phyloP scores from a whole-genome alignment of 2,113 vertebrate species.

The Phycodurus eques region DNA sequence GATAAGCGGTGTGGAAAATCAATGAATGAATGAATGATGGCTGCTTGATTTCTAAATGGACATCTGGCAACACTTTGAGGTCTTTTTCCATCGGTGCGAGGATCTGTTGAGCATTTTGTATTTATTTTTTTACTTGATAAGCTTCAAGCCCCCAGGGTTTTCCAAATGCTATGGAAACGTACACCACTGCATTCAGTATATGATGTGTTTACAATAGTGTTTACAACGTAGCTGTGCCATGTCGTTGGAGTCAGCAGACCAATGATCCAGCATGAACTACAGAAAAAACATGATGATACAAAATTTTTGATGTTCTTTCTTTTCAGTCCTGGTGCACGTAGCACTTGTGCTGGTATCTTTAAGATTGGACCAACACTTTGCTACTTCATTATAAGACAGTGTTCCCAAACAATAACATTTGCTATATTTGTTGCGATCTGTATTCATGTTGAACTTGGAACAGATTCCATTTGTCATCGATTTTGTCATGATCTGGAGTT shows the following conservation, averaged over 20 bases:
- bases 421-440: too few species aligned
- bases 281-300: background rate
- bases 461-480: too few species aligned
- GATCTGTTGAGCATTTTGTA: slow-evolving; percentile 45
- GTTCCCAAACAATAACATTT: background rate
- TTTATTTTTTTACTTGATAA: slow-evolving; percentile 25
- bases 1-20: too few species aligned
- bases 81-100: slow-evolving; percentile 60
- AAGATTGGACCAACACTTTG: too few species aligned
- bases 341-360: too few species aligned
- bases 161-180: slow-evolving; percentile 32
- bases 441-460: too few species aligned
- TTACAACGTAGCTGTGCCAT: background rate
- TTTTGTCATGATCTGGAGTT: too few species aligned
- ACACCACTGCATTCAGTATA: slow-evolving; percentile 31
- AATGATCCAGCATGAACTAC: background rate
- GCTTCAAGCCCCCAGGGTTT: slow-evolving; percentile 24
- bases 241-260: background rate
- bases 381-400: too few species aligned
- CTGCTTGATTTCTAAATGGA: slow-evolving; percentile 50
- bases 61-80: slow-evolving; percentile 67
- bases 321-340: too few species aligned
- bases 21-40: slow-evolving; percentile 8
- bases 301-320: background rate
- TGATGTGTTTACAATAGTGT: slow-evolving; percentile 31